A percentile compares a stretch with the other conserved stretches of the same genome.
Conservation (phyloP, 2,113 vertebrate species). For the Trogon surrucura region DNA sequence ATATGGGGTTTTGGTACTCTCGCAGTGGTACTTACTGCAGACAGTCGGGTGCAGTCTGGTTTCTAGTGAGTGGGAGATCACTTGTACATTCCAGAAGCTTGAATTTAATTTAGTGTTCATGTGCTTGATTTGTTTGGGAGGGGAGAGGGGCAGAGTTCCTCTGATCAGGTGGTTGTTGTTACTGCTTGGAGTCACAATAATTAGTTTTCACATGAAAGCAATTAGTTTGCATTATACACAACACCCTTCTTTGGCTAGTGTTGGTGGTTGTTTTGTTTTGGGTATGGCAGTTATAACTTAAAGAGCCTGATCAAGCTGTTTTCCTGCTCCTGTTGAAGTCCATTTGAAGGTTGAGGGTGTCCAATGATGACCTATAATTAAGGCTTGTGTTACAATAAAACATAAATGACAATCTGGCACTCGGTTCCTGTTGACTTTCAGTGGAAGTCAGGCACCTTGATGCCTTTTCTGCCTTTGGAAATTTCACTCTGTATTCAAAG, state of each 20-base stretch:
- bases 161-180: neutral
- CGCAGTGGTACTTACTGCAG: neutral
- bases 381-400: neutral
- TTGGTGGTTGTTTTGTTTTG: neutral
- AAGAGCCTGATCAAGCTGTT: neutral
- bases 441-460: neutral
- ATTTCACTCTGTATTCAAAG: neutral
- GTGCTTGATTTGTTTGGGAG: neutral
- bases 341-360: neutral
- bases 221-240: neutral
- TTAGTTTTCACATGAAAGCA: neutral
- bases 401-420: neutral
- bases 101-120: neutral
- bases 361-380: neutral
- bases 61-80: neutral
- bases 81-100: neutral
- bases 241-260: neutral
- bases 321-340: neutral
- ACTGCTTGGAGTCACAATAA: neutral
- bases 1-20: neutral
- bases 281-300: neutral
- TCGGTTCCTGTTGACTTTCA: neutral
- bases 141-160: neutral
- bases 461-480: neutral
- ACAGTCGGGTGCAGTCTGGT: fast-evolving